Conservation (phyloP, 2,113 vertebrate genomes). For the Sphyrna mokarran region DNA sequence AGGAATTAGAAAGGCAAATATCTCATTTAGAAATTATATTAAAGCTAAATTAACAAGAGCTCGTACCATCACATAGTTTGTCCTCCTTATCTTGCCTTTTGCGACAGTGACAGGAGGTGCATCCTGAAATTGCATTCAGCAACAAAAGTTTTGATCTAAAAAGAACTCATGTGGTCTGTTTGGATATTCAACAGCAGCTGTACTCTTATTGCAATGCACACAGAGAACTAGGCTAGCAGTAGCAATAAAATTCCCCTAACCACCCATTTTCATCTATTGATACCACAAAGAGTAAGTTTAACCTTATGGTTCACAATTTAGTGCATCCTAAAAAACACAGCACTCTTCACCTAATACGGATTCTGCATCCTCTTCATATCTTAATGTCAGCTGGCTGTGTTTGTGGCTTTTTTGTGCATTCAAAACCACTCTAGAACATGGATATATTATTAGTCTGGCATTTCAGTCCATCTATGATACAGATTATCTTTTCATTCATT, state of each 20-base stretch:
- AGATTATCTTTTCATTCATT: neutral
- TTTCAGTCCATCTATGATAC: neutral
- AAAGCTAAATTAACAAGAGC: neutral
- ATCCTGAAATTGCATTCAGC: neutral
- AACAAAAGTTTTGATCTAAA: neutral
- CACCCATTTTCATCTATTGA: neutral
- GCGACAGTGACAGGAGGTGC: neutral
- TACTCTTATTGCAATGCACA: neutral
- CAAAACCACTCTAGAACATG: neutral
- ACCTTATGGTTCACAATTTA: neutral
- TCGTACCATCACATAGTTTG: neutral
- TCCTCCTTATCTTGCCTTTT: neutral
- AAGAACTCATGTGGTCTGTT: neutral
- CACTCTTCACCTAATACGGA: neutral
- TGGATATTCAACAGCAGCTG: neutral
- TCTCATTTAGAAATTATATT: neutral
- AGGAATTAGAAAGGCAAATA: neutral
- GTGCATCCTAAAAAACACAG: neutral
- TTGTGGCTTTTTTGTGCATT: neutral
- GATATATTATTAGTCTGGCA: neutral
- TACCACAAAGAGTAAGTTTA: neutral
- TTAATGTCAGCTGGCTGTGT: neutral
- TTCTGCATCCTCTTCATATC: neutral
- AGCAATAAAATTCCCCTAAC: no score
- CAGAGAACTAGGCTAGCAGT: neutral